These are phyloP conservation scores for Cataglyphis rosenhaueri DNA, from an alignment of 2,888 invertebrate genomes.

Conservation along the genomic window DNA sequence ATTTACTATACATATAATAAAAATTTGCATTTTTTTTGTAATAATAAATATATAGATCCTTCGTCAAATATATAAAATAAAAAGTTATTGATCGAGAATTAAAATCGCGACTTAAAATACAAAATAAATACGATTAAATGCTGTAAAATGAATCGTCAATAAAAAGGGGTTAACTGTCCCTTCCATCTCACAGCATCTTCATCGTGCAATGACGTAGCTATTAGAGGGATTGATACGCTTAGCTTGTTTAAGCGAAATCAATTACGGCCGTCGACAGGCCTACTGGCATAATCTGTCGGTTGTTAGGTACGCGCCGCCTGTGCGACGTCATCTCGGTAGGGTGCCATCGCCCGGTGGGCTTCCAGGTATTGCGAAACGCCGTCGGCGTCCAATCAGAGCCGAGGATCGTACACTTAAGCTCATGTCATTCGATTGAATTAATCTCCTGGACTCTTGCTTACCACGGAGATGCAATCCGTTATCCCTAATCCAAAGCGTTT, in stretches of 20 bases:
- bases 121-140: constrained; percentile 6
- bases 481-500: constrained; percentile 70
- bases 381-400: constrained; percentile 78
- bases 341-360: constrained; percentile 71
- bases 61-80: background rate
- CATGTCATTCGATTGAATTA: constrained; percentile 78
- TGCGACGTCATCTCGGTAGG: constrained; percentile 74
- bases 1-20: background rate
- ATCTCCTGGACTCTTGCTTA: constrained; percentile 67
- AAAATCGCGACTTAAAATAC: background rate
- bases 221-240: constrained; percentile 65
- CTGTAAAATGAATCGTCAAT: background rate
- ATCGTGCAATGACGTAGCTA: constrained; percentile 52
- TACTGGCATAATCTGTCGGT: constrained; percentile 74
- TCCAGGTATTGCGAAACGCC: constrained; percentile 78
- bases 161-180: constrained; percentile 34
- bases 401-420: constrained; percentile 75
- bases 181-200: constrained; percentile 43
- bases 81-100: background rate
- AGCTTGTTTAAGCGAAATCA: constrained; percentile 79
- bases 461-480: constrained; percentile 62
- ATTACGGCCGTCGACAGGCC: constrained; percentile 73
- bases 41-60: background rate
- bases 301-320: constrained; percentile 71
- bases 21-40: background rate